Percentiles rank a stretch among this genome's conserved stretches.
phyloP scores from a whole-genome alignment of 2,888 invertebrate genomes.

The Chrysina gloriosa region DNA sequence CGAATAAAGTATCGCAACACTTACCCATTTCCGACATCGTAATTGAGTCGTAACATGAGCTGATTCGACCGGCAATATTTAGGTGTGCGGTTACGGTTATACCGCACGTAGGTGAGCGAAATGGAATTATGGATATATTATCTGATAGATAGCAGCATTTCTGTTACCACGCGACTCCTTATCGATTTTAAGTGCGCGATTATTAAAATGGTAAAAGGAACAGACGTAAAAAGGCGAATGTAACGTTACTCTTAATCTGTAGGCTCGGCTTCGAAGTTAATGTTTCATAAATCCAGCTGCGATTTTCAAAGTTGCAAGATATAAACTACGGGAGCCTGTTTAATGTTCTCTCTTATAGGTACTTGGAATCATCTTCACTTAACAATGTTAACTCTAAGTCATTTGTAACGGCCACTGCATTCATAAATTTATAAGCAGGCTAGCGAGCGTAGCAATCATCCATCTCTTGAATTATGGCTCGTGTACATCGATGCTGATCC shows the following conservation, averaged over 20 bases:
- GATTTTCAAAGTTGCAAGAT: constrained; percentile 43
- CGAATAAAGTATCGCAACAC: constrained; percentile 46
- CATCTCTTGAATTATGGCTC: too few species aligned
- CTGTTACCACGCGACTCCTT: too few species aligned
- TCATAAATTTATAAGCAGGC: constrained; percentile 32
- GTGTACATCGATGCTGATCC: too few species aligned
- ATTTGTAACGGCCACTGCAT: constrained; percentile 42
- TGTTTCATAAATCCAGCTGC: constrained; percentile 43
- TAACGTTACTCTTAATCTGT: too few species aligned
- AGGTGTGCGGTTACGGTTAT: too few species aligned
- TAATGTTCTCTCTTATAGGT: constrained; percentile 42
- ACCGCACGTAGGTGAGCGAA: too few species aligned
- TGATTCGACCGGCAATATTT: too few species aligned
- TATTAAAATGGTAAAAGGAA: too few species aligned
- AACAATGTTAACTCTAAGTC: constrained; percentile 41
- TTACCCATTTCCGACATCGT: constrained; percentile 36
- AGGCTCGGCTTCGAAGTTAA: constrained; percentile 34
- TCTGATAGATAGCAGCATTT: too few species aligned
- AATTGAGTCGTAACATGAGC: background rate
- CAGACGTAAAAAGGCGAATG: too few species aligned
- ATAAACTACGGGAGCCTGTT: constrained; percentile 43
- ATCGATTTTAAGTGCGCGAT: too few species aligned
- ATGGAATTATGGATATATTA: too few species aligned
- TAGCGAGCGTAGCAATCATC: background rate
- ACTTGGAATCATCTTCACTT: constrained; percentile 41